Percentiles rank a stretch among this genome's conserved stretches.
Conservation (phyloP, 2,888 invertebrate species). For the Anagyrus pseudococci region DNA sequence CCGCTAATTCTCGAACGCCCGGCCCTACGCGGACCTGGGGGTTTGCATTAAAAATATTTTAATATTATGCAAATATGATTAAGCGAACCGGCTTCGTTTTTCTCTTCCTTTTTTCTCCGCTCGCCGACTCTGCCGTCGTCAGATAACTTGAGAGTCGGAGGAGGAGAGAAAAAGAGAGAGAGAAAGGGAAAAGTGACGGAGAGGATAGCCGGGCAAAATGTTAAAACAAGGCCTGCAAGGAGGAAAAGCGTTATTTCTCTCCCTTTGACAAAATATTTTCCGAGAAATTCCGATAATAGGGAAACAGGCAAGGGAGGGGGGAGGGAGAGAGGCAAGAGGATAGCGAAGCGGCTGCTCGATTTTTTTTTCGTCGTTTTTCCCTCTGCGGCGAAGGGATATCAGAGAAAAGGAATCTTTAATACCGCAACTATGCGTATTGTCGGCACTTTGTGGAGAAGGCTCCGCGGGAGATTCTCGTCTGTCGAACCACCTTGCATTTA, state of each 20-base stretch:
- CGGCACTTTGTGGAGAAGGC: neutral
- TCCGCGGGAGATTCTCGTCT: conserved; percentile 5
- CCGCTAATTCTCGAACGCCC: conserved; percentile 47
- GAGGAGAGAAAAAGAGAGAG: conserved; percentile 13
- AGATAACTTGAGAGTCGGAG: conserved; percentile 22
- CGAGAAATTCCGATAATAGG: conserved; percentile 33
- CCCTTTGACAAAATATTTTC: conserved; percentile 38
- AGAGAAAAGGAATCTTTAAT: conserved; percentile 38
- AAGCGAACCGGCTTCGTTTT: conserved; percentile 41
- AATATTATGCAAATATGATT: conserved; percentile 59
- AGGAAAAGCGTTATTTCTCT: neutral
- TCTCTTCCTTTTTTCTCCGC: conserved; percentile 10
- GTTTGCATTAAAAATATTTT: conserved; percentile 56
- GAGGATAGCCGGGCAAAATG: no score
- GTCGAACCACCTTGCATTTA: conserved; percentile 44
- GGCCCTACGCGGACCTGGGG: conserved; percentile 40
- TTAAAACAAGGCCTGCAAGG: neutral
- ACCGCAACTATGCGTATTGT: conserved; percentile 35
- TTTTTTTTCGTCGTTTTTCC: conserved; percentile 21
- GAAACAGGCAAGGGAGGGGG: neutral
- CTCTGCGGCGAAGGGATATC: neutral
- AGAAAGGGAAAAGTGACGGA: neutral
- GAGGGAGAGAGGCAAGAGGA: no score
- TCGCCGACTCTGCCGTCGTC: neutral
- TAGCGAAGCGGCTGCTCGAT: no score